Conservation (phyloP, 2,113 vertebrate genomes). For the Dinomys branickii region DNA sequence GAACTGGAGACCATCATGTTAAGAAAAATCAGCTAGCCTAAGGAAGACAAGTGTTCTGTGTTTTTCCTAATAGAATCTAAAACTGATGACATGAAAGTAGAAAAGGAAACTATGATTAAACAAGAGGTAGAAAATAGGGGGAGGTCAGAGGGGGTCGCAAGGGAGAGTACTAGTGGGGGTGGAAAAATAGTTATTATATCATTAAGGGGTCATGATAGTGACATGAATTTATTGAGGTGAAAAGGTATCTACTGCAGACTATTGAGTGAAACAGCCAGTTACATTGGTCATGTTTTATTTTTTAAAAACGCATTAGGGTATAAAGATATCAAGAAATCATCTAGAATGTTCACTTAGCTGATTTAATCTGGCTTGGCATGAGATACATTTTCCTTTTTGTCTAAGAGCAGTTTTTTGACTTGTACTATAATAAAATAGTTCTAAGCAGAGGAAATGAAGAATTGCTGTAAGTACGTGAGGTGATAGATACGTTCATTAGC, state of each 20-base stretch:
- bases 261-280: not conserved
- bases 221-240: not conserved
- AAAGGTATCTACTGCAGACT: not conserved
- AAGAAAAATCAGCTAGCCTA: not conserved
- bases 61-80: not conserved
- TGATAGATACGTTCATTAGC: not conserved
- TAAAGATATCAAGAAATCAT: not conserved
- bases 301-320: not conserved
- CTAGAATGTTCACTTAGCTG: not conserved
- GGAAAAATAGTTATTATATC: not conserved
- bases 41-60: not conserved
- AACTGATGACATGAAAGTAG: not conserved
- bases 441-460: not conserved
- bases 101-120: not conserved
- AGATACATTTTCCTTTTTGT: not conserved
- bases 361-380: not conserved
- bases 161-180: not conserved
- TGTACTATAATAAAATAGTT: not conserved
- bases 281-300: not conserved
- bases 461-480: not conserved
- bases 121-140: not conserved
- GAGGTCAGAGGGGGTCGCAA: not conserved
- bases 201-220: not conserved
- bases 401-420: not conserved
- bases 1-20: not conserved